A percentile compares a stretch with the other conserved stretches of the same genome.
Conservation (phyloP, 2,797 vertebrate genomes). For the Platyrinchus mystaceus region DNA sequence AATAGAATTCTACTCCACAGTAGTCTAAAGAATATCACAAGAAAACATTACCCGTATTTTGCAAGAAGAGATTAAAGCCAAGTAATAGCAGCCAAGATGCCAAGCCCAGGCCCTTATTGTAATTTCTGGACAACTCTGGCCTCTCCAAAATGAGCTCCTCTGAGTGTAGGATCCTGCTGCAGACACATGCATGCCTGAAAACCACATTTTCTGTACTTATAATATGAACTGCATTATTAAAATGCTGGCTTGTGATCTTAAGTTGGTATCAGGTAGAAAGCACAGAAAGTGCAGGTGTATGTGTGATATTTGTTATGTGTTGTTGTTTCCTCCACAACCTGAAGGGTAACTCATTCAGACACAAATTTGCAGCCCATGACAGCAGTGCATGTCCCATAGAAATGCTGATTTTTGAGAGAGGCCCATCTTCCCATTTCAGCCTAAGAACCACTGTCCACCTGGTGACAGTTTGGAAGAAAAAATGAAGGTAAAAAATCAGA, state of each 20-base stretch:
- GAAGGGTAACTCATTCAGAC: not conserved
- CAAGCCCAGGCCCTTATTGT: not conserved
- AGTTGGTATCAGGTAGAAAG: not conserved
- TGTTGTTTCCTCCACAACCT: not conserved
- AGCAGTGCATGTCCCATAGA: not conserved
- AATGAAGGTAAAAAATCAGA: conserved; percentile 8
- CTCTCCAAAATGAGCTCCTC: not conserved
- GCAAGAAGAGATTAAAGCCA: not conserved
- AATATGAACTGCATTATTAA: not conserved
- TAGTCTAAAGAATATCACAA: not conserved
- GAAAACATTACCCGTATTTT: not conserved
- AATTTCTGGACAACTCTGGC: not conserved
- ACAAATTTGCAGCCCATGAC: not conserved
- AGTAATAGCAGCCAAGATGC: not conserved
- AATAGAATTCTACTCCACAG: not conserved
- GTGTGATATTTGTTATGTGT: not conserved
- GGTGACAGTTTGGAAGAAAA: conserved; percentile 8
- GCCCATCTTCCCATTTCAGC: not conserved
- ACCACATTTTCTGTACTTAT: not conserved
- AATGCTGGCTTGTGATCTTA: not conserved
- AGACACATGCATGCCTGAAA: not conserved
- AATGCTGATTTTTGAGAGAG: not conserved
- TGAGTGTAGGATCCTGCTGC: not conserved
- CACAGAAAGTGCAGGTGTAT: not conserved
- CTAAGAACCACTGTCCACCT: not conserved